A percentile compares a stretch with the other conserved stretches of the same genome.
phyloP scores from a whole-genome alignment of 2,888 invertebrate genomes.

The Agonopterix subpropinquella region DNA sequence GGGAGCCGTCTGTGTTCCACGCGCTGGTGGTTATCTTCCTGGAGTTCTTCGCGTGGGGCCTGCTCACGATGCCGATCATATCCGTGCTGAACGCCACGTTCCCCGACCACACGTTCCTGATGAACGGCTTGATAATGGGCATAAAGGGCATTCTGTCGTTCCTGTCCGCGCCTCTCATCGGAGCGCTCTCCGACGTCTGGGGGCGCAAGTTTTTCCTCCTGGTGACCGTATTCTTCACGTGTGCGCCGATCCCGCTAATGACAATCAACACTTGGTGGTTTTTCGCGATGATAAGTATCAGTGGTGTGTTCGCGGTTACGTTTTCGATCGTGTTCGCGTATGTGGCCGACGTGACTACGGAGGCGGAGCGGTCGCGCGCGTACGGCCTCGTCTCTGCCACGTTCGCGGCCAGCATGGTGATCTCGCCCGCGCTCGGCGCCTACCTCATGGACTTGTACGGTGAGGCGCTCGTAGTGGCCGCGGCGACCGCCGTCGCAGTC shows the following conservation, averaged over 20 bases:
- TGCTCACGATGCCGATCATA: slow-evolving; percentile 98
- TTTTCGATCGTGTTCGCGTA: slow-evolving; percentile 99
- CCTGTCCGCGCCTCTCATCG: slow-evolving; percentile 96
- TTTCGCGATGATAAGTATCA: slow-evolving; percentile 99
- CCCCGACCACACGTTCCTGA: slow-evolving; percentile 98
- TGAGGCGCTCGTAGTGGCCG: slow-evolving; percentile 90
- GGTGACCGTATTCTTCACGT: slow-evolving; percentile 98
- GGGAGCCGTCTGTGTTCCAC: slow-evolving; percentile 98
- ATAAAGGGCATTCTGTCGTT: slow-evolving; percentile 98
- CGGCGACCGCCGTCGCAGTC: slow-evolving; percentile 96
- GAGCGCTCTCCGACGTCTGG: slow-evolving; percentile 98
- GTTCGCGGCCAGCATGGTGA: slow-evolving; percentile 99
- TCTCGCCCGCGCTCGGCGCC: slow-evolving; percentile 97
- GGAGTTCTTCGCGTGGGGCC: slow-evolving; percentile 99
- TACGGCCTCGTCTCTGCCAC: slow-evolving; percentile 99
- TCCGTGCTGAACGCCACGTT: slow-evolving; percentile 96
- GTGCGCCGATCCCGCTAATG: slow-evolving; percentile 99
- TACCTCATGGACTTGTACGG: slow-evolving; percentile 91
- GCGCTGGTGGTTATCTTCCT: slow-evolving; percentile 99
- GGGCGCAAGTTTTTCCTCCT: slow-evolving; percentile 98
- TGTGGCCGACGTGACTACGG: slow-evolving; percentile 99
- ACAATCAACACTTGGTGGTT: slow-evolving; percentile 99
- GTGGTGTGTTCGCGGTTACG: slow-evolving; percentile 98
- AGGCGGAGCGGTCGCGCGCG: slow-evolving; percentile 94
- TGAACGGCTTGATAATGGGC: slow-evolving; percentile 99